Evolutionary conservation across 2,888 invertebrate genomes (phyloP).

Genomic region (Acanthopleura granulata): DNA sequence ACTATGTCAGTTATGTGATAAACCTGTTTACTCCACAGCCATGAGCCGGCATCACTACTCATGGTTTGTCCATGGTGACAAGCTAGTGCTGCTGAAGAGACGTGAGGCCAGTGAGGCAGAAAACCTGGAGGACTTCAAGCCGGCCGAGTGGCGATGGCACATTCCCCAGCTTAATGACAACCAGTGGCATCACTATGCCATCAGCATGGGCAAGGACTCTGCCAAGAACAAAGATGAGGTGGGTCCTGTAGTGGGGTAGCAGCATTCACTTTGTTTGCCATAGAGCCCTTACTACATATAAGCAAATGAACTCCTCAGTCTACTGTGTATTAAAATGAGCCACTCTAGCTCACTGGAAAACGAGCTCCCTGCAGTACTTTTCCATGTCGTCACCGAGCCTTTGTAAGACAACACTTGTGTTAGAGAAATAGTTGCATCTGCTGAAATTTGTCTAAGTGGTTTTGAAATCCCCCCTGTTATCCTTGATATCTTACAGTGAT

Average conservation of each 20-base stretch:
- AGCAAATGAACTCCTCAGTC: too few relatives aligned
- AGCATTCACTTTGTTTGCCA: too few relatives aligned
- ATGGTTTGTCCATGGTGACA: slow-evolving; percentile 95
- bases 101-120: slow-evolving; percentile 77
- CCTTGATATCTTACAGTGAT: background rate
- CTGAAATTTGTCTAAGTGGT: background rate
- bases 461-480: too few relatives aligned
- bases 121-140: slow-evolving; percentile 75
- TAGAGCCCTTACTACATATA: too few relatives aligned
- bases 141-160: slow-evolving; percentile 99
- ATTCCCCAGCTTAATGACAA: slow-evolving; percentile 94
- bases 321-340: too few relatives aligned
- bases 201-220: slow-evolving; percentile 78
- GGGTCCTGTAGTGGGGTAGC: background rate
- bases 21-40: slow-evolving; percentile 74
- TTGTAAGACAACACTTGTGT: slow-evolving; percentile 78
- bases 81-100: slow-evolving; percentile 89
- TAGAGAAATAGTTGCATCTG: slow-evolving; percentile 9
- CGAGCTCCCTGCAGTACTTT: too few relatives aligned
- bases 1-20: too few relatives aligned
- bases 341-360: too few relatives aligned
- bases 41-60: slow-evolving; percentile 99
- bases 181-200: slow-evolving; percentile 98
- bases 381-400: too few relatives aligned
- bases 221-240: background rate